A percentile compares a stretch with the other conserved stretches of the same genome.
Conservation (phyloP, 2,113 vertebrate genomes). For the Arizona elegans region DNA sequence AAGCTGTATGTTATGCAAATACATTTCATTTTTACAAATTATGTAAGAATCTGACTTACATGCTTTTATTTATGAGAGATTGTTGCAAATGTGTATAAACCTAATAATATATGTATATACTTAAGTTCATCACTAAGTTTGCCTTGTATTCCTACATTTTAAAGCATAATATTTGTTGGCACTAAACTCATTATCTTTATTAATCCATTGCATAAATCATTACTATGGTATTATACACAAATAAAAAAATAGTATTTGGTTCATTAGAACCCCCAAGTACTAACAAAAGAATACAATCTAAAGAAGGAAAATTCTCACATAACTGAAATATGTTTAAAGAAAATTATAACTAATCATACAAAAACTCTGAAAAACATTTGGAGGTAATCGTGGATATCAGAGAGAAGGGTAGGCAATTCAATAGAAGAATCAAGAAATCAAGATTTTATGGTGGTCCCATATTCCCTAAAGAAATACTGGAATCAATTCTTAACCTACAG, state of each 20-base stretch:
- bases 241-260: neutral
- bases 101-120: neutral
- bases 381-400: neutral
- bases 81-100: neutral
- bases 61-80: neutral
- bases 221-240: neutral
- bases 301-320: neutral
- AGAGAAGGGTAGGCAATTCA: no score
- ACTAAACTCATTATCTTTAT: neutral
- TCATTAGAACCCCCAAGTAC: neutral
- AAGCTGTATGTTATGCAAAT: slow-evolving; percentile 45
- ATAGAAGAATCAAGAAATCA: neutral
- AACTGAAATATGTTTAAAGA: neutral
- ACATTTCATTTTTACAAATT: slow-evolving; percentile 1
- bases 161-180: neutral
- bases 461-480: neutral
- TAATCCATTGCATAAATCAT: neutral
- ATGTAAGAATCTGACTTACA: slow-evolving; percentile 9
- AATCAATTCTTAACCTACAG: neutral
- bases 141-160: neutral
- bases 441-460: neutral
- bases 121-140: neutral
- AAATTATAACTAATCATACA: neutral
- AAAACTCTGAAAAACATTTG: neutral
- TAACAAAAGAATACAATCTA: neutral